phyloP scores from a whole-genome alignment of 2,888 invertebrate species.

The Melipona bicolor region DNA sequence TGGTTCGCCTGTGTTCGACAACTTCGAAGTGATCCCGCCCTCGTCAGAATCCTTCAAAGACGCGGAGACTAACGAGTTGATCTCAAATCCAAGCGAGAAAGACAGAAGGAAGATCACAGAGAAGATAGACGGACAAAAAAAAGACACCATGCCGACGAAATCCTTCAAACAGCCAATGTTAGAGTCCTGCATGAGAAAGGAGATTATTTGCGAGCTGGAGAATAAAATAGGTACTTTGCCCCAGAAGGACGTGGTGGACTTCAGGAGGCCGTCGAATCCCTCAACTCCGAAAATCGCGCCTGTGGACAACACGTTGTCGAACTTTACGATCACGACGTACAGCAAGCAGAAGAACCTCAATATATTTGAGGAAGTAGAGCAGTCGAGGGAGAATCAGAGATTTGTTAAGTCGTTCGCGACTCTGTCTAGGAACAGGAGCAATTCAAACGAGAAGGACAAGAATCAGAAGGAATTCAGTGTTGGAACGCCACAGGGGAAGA shows the following conservation, averaged over 20 bases:
- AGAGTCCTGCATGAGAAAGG: slow-evolving; percentile 68
- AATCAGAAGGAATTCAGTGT: not conserved
- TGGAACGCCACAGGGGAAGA: slow-evolving; percentile 12
- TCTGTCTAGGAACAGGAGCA: slow-evolving; percentile 63
- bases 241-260: slow-evolving; percentile 60
- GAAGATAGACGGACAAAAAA: slow-evolving; percentile 1
- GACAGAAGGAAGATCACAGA: not conserved
- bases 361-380: slow-evolving; percentile 76
- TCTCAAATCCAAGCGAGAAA: not conserved
- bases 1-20: slow-evolving; percentile 66
- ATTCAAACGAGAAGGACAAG: slow-evolving; percentile 13
- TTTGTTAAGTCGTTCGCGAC: slow-evolving; percentile 66
- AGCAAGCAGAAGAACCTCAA: slow-evolving; percentile 77
- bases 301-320: slow-evolving; percentile 79
- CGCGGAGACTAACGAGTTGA: not conserved
- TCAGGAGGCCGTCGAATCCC: slow-evolving; percentile 23
- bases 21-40: slow-evolving; percentile 61
- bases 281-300: slow-evolving; percentile 77
- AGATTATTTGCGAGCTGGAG: slow-evolving; percentile 77
- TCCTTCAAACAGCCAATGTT: not conserved
- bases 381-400: slow-evolving; percentile 55
- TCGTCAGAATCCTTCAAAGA: slow-evolving; percentile 35
- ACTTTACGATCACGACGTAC: slow-evolving; percentile 82
- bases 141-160: not conserved
- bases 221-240: slow-evolving; percentile 72